Conservation (phyloP, 2,113 vertebrate genomes). For the Zosterops lateralis region DNA sequence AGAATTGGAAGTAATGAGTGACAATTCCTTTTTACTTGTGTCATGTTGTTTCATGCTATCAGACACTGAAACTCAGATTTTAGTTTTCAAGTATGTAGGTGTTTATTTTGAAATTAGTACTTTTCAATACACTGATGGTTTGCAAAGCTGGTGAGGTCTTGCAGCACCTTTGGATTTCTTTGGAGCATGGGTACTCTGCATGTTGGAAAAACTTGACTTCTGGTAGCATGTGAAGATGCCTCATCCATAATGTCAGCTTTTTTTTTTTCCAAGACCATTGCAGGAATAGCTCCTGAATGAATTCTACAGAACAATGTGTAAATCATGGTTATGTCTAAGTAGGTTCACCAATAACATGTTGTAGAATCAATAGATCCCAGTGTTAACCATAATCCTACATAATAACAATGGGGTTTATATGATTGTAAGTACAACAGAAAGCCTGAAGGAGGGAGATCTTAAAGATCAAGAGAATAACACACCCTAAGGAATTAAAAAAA, state of each 20-base stretch:
- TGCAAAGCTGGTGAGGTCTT: not conserved
- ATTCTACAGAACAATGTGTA: not conserved
- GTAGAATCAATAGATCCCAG: not conserved
- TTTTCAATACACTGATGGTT: not conserved
- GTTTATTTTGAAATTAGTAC: not conserved
- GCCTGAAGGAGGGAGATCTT: not conserved
- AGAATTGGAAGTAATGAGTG: not conserved
- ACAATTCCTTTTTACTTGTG: not conserved
- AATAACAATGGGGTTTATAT: not conserved
- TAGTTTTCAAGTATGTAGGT: not conserved
- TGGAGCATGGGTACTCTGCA: not conserved
- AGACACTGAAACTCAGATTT: not conserved
- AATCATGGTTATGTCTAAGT: not conserved
- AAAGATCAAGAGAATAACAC: not conserved
- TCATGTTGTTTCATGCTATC: not conserved
- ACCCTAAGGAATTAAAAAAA: not conserved
- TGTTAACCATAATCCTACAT: not conserved
- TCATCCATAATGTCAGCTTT: not conserved
- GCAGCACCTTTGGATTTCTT: not conserved
- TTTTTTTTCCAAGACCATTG: not conserved
- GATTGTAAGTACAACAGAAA: not conserved
- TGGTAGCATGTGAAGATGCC: not conserved
- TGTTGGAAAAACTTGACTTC: not conserved
- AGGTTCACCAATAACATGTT: not conserved
- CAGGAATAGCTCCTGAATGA: not conserved